Percentiles rank a stretch among this genome's conserved stretches.
These are phyloP conservation scores for Rousettus leschenaultii DNA, from an alignment of 2,113 vertebrate species.

Conservation along the genomic window DNA sequence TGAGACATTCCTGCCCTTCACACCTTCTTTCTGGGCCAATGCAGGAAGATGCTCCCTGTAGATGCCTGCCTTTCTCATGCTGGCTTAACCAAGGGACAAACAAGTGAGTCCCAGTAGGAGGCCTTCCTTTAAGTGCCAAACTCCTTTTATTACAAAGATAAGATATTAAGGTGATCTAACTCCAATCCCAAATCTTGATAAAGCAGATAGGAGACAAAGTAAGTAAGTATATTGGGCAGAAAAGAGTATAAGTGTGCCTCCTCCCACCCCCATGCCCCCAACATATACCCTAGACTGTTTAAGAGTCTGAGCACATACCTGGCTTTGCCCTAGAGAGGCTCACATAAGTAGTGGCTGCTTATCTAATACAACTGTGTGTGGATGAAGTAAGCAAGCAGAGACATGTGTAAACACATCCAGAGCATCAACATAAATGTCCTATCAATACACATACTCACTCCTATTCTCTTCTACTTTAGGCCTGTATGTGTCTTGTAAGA, in stretches of 20 bases:
- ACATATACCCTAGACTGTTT: not conserved
- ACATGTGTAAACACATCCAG: not conserved
- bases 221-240: not conserved
- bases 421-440: not conserved
- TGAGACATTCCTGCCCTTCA: not conserved
- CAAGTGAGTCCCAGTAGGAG: not conserved
- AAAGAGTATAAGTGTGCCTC: not conserved
- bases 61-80: not conserved
- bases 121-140: not conserved
- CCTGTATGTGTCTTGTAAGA: not conserved
- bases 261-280: not conserved
- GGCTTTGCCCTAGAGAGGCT: not conserved
- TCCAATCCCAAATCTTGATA: not conserved
- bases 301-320: conserved; percentile 10
- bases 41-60: not conserved
- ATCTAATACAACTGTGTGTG: conserved; percentile 19
- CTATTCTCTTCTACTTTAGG: not conserved
- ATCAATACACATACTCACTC: not conserved
- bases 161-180: not conserved
- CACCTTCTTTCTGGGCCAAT: not conserved
- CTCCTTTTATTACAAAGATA: not conserved
- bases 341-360: not conserved
- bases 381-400: conserved; percentile 29
- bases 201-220: not conserved
- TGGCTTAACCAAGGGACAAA: not conserved